Evolutionary conservation across 2,797 vertebrate genomes (phyloP), one percentile per base, ranked within the genome.

Genomic region (Pseudochromis fuscus): DNA sequence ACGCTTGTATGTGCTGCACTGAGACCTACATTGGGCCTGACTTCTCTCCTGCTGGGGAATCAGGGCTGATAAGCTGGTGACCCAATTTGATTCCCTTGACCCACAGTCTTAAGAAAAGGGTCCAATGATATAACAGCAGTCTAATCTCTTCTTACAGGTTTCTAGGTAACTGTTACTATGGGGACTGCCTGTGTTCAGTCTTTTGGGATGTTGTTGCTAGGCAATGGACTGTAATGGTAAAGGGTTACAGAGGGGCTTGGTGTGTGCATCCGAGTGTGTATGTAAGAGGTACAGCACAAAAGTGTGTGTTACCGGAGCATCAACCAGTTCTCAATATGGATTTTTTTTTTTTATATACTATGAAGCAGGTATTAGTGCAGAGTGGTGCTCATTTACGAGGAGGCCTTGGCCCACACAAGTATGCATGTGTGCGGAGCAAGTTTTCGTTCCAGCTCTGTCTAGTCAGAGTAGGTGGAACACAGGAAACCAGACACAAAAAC

Each of bases 161-260:
- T 84, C 83, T 83, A 87, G 86, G 87, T 87, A 89, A 88, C 77
- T 6, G 89, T 90, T 90, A 83, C 86, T 70, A 88, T 82, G 80
- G 82, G 81, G 78, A 87, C 82, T 28, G 76, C 72, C 76, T 83
- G 82, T 89, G 74, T 83, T 90, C 67, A 61, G 75, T 81, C 64
- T 72, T 81, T 60, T 70, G 68, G 75, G 84, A 88, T 72, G 79
- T 46, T 86, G 87, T 89, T 87, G 83, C 89, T 88, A 83, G 82
- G 89, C 67, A 53, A 68, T 80, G 68, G 30, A 60, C 21, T 53
- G 65, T 81, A 53, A 49, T 42, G 55, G 67, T 74, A 56, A 65
- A 25, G 49, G 48, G 42, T 48, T 63, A 45, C 62, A 55, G 3
- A 0, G 25, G n/a, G 59, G 46, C 40, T 67, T 15, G 42, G 35